Conservation (phyloP, 2,113 vertebrate genomes). For the Ammospiza nelsoni region DNA sequence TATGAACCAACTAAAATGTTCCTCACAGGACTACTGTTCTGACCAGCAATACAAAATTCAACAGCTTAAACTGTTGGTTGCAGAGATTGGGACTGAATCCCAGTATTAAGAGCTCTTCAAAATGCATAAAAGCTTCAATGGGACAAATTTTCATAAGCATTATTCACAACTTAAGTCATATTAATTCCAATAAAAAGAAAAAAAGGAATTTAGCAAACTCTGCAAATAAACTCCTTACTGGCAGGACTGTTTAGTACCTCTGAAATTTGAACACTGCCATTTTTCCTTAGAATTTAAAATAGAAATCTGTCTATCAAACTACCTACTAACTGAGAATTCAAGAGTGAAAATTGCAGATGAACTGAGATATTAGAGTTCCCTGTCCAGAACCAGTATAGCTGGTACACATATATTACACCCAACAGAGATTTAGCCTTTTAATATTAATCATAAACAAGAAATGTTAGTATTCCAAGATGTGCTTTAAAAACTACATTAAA, state of each 20-base stretch:
- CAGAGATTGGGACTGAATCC: constrained; percentile 40
- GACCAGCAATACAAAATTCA: constrained; percentile 46
- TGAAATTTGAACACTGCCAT: not conserved
- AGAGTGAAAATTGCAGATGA: constrained; percentile 23
- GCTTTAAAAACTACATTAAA: constrained; percentile 2
- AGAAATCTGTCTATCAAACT: not conserved
- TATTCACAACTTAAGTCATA: constrained; percentile 58
- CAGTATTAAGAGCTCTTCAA: constrained; percentile 62
- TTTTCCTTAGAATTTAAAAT: not conserved
- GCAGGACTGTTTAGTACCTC: not conserved
- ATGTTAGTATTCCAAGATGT: not conserved
- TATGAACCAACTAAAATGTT: constrained; percentile 21
- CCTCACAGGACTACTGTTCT: constrained; percentile 17
- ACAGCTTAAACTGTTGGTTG: constrained; percentile 18
- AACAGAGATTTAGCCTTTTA: not conserved
- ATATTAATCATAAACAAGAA: not conserved
- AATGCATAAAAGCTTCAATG: constrained; percentile 63
- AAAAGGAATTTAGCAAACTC: constrained; percentile 7
- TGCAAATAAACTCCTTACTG: constrained; percentile 20
- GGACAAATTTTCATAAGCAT: constrained; percentile 53
- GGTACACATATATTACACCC: not conserved
- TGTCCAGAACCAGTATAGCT: not conserved
- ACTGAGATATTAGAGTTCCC: not conserved
- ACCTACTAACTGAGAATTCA: not conserved
- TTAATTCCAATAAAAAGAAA: constrained; percentile 56